A percentile compares a stretch with the other conserved stretches of the same genome.
Evolutionary conservation across 2,797 vertebrate genomes (phyloP).

Genomic region (Nothura maculosa): DNA sequence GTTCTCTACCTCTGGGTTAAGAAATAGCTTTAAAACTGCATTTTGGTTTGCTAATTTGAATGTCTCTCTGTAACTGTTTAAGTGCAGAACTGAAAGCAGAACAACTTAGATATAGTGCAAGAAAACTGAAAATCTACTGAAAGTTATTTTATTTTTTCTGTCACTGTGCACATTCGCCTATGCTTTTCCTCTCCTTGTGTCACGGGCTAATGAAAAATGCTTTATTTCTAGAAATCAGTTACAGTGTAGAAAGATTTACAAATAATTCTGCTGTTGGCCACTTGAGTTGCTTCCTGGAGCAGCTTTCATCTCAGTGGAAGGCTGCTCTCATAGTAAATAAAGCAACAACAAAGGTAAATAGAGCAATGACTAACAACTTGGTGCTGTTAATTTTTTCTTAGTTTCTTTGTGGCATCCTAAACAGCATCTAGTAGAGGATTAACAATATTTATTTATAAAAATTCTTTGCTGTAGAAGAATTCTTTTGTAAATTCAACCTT

Average conservation of each 20-base stretch:
- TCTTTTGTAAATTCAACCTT: not conserved
- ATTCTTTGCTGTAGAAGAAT: not conserved
- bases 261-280: not conserved
- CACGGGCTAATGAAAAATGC: not conserved
- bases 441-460: not conserved
- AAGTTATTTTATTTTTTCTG: not conserved
- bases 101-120: not conserved
- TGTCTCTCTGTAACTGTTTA: not conserved
- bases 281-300: not conserved
- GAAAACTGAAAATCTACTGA: not conserved
- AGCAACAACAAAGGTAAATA: not conserved
- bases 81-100: constrained; percentile 10
- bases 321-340: not conserved
- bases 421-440: not conserved
- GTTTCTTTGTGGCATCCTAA: not conserved
- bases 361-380: no score
- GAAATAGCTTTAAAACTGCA: constrained; percentile 40
- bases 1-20: constrained; percentile 32
- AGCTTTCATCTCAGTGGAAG: not conserved
- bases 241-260: no score
- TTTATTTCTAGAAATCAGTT: not conserved
- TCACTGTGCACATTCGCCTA: not conserved
- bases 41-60: constrained; percentile 1
- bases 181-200: not conserved
- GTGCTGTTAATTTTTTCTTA: not conserved